Base-by-base conservation (phyloP, 2,888 invertebrate species). In the Deroplatys truncata region DNA sequence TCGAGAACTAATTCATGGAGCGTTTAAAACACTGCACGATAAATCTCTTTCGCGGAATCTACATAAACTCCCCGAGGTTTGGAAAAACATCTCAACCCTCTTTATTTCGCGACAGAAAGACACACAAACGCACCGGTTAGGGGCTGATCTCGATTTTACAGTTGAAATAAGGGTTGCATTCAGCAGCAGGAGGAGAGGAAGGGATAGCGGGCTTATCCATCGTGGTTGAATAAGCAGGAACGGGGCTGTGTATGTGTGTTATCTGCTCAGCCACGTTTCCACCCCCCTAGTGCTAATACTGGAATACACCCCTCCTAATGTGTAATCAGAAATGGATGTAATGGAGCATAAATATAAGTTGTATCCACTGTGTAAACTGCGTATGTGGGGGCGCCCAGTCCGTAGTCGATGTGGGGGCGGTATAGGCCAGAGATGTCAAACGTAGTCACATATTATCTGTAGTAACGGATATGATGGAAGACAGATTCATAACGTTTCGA, bases 301-400 rank as follows among this genome's bases (percentile, higher is more conserved):
- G 86, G 83, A 83, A 87, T 87, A 82, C 83, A 28, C 84, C 84
- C 29, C 31, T 31, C 35, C 82, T 87, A 87, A 87, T 83, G 83
- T 87, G 82, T 87, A 87, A 87, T 87, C 87, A 87, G 87, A 82
- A 87, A 87, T 87, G 87, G 82, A 87, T 87, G 87, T 83, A 87
- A 87, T 87, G 87, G 83, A 82, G 82, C 87, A 87, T 87, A 82
- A 87, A 86, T 82, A 86, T 86, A 86, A 87, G 87, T 87, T 83
- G 87, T 72, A 72, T 72, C 56, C 56, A 72, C 56, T 72, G 20
- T 72, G 56, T 72, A 72, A 72, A 72, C 56, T 72, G 56, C 25
- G 56, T 72, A 5, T 72, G 56, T 72, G 20, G 56, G 56, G 20
- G 16, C 25, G 20, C 56, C 13, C 16, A 56, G 56, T 56, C 56